Evolutionary conservation across 2,888 invertebrate genomes (phyloP).

Genomic region (Chloroclysta siterata): DNA sequence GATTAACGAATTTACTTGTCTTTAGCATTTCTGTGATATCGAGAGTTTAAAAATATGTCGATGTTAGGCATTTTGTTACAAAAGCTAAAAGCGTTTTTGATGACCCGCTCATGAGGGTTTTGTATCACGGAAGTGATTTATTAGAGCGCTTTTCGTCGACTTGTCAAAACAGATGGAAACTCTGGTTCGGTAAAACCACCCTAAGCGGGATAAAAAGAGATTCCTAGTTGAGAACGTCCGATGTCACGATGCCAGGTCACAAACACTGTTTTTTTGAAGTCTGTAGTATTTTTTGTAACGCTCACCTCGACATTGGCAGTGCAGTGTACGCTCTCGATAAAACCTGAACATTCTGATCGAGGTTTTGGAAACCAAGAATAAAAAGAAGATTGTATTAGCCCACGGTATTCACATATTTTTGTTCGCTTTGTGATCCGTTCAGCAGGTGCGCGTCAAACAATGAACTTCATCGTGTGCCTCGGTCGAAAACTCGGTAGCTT

Average conservation of each 20-base stretch:
- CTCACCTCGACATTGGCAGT: conserved; percentile 3
- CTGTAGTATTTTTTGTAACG: conserved; percentile 2
- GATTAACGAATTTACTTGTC: conserved; percentile 58
- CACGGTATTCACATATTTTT: conserved; percentile 19
- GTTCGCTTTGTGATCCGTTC: conserved; percentile 22
- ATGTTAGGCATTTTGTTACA: too few relatives aligned
- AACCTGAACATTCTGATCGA: conserved; percentile 37
- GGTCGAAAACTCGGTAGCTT: conserved; percentile 17
- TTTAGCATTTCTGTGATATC: conserved; percentile 13
- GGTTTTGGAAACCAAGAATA: conserved; percentile 12
- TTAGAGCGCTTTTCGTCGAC: too few relatives aligned
- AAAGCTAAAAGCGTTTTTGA: too few relatives aligned
- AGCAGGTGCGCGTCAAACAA: conserved; percentile 17
- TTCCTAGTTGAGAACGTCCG: background rate
- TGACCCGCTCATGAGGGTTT: too few relatives aligned
- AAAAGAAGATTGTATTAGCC: conserved; percentile 21
- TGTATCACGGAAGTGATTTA: too few relatives aligned
- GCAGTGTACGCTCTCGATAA: conserved; percentile 2
- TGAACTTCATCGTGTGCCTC: conserved; percentile 19
- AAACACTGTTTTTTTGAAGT: background rate
- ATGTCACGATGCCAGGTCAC: background rate
- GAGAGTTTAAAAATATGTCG: background rate
- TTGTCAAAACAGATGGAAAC: too few relatives aligned
- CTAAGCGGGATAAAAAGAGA: background rate
- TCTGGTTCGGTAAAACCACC: too few relatives aligned